These are phyloP conservation scores for Terrapene triunguis DNA, from an alignment of 2,113 vertebrate genomes.

Conservation along the genomic window DNA sequence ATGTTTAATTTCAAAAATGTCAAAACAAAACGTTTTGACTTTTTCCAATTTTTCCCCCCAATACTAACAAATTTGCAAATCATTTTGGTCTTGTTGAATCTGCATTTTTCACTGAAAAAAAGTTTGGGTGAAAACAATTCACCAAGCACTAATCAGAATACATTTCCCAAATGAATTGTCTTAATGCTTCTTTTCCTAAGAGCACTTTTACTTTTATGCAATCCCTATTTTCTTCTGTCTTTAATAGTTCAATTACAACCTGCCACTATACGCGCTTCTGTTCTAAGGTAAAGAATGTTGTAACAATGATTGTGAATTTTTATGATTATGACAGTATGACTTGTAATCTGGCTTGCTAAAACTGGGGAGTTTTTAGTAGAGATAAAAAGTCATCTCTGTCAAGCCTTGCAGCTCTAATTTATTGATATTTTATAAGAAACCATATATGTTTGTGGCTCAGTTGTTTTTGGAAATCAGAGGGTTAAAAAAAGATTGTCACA, in stretches of 20 bases:
- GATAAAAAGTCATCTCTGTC: not conserved
- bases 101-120: not conserved
- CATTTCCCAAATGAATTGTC: not conserved
- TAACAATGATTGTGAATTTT: not conserved
- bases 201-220: not conserved
- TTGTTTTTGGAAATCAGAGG: not conserved
- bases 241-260: not conserved
- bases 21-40: not conserved
- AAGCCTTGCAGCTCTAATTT: not conserved
- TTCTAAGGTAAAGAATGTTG: not conserved
- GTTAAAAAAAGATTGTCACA: not conserved
- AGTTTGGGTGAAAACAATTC: not conserved
- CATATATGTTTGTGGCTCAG: not conserved
- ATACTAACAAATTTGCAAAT: not conserved
- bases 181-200: not conserved
- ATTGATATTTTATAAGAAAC: not conserved
- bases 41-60: not conserved
- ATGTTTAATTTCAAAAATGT: not conserved
- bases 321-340: not conserved
- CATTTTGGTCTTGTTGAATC: not conserved
- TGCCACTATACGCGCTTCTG: not conserved
- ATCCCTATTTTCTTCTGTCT: not conserved
- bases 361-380: not conserved
- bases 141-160: not conserved
- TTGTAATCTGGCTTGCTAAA: not conserved